These are phyloP conservation scores for Caradrina clavipalpis DNA, from an alignment of 2,888 invertebrate genomes.

Conservation along the genomic window DNA sequence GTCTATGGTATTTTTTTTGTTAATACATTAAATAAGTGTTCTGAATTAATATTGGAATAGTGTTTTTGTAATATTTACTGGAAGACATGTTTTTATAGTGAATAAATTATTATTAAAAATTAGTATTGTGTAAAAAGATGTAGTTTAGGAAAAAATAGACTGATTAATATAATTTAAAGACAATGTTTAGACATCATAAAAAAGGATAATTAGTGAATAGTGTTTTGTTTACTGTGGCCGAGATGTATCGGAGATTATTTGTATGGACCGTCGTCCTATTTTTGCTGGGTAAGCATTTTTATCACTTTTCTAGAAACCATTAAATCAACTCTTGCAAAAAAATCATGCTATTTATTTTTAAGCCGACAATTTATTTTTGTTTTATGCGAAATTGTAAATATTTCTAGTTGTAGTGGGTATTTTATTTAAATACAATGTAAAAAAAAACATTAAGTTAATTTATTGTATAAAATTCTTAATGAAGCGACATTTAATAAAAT, in stretches of 20 bases:
- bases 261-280: constrained; percentile 67
- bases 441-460: not conserved
- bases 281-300: constrained; percentile 69
- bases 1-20: constrained; percentile 23
- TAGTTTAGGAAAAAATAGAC: constrained; percentile 22
- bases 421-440: no score
- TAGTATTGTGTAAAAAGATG: constrained; percentile 31
- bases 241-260: constrained; percentile 69
- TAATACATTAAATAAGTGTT: constrained; percentile 8
- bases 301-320: not conserved
- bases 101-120: no score
- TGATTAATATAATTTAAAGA: constrained; percentile 22
- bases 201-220: constrained; percentile 45
- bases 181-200: constrained; percentile 27
- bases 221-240: constrained; percentile 38
- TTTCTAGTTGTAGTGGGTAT: not conserved
- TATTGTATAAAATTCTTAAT: not conserved
- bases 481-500: not conserved
- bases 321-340: not conserved
- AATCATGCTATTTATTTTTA: not conserved
- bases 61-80: constrained; percentile 23
- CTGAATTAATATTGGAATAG: constrained; percentile 16
- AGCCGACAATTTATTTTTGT: not conserved
- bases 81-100: constrained; percentile 14
- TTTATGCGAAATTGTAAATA: no score